Conservation (phyloP, 1,140 invertebrate species). For the Nixonia krombeini region DNA sequence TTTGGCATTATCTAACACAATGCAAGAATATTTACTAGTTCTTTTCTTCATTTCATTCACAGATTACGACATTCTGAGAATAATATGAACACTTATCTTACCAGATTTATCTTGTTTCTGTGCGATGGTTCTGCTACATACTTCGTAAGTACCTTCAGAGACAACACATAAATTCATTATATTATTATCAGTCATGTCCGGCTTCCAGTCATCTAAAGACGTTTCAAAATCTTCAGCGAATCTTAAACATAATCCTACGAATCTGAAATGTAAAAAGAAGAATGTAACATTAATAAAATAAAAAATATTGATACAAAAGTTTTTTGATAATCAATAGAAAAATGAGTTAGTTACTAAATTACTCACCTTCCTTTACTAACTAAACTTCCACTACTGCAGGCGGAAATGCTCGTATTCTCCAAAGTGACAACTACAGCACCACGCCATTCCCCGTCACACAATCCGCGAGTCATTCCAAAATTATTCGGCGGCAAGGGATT, state of each 20-base stretch:
- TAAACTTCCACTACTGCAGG: slow-evolving; percentile 82
- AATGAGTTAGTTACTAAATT: no score
- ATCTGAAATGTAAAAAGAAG: slow-evolving; percentile 80
- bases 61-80: no score
- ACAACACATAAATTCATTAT: slow-evolving; percentile 97
- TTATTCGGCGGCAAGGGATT: slow-evolving; percentile 82
- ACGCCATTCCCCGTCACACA: slow-evolving; percentile 84
- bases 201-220: slow-evolving; percentile 97
- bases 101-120: slow-evolving; percentile 79
- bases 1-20: slow-evolving; percentile 88
- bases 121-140: slow-evolving; percentile 91
- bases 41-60: neutral
- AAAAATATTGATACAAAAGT: neutral
- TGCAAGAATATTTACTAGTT: slow-evolving; percentile 11
- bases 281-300: neutral
- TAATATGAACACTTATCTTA: no score
- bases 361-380: slow-evolving; percentile 79
- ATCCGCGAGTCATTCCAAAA: slow-evolving; percentile 77
- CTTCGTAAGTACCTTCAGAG: slow-evolving; percentile 98
- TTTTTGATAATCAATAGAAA: neutral
- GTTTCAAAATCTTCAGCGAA: slow-evolving; percentile 98
- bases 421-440: slow-evolving; percentile 95
- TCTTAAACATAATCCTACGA: slow-evolving; percentile 89
- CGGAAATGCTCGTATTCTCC: slow-evolving; percentile 94
- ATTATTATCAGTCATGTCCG: slow-evolving; percentile 83